Percentiles rank a stretch among this genome's conserved stretches.
phyloP scores from a whole-genome alignment of 2,113 vertebrate genomes.

The Chauna torquata region DNA sequence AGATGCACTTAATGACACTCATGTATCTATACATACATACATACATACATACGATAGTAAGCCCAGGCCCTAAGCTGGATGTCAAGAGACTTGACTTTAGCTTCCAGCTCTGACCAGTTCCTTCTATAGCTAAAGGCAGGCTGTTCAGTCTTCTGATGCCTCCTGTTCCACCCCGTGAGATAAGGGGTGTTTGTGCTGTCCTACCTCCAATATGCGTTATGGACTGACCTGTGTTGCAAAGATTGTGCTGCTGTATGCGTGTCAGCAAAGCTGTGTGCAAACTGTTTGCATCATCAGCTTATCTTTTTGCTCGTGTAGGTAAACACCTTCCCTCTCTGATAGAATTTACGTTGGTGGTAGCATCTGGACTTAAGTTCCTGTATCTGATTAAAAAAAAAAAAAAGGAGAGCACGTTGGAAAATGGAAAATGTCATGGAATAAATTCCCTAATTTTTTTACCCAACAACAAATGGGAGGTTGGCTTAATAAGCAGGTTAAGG shows the following conservation, averaged over 20 bases:
- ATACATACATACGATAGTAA: too few species aligned
- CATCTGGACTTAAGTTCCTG: background rate
- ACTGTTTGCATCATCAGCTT: background rate
- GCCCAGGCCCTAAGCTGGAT: background rate
- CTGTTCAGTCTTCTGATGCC: background rate
- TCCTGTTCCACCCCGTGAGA: background rate
- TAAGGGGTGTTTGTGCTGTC: background rate
- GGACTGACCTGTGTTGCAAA: background rate
- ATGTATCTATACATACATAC: too few species aligned
- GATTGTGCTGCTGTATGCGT: background rate
- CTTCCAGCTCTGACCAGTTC: background rate
- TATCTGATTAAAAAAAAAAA: background rate
- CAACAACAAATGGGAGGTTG: background rate
- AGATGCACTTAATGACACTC: background rate
- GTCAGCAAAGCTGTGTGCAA: background rate
- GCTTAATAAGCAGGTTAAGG: background rate
- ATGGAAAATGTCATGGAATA: background rate
- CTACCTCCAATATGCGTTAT: background rate
- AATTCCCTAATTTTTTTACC: accelerated
- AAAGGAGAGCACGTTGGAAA: background rate
- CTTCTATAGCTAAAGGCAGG: background rate
- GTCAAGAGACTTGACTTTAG: background rate
- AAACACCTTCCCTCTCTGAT: background rate
- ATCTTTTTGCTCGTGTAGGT: background rate
- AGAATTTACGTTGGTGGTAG: background rate